Conservation (phyloP, 2,888 invertebrate species). For the Andrena camellia region DNA sequence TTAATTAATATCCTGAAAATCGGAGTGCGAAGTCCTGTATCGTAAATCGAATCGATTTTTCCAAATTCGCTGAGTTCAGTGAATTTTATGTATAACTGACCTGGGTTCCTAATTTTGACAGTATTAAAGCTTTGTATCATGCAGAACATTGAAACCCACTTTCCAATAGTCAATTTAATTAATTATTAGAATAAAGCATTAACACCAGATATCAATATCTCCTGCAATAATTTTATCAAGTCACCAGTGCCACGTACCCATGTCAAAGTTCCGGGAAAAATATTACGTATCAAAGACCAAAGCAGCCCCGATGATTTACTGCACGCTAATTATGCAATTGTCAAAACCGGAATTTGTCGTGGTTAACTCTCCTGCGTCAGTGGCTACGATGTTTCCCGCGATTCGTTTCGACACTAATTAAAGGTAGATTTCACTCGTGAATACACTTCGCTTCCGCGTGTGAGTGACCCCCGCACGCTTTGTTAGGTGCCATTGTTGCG, state of each 20-base stretch:
- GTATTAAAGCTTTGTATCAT: too few species aligned
- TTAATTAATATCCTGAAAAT: too few species aligned
- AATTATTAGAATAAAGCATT: too few species aligned
- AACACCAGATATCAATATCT: too few species aligned
- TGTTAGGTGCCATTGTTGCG: conserved; percentile 74
- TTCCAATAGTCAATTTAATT: too few species aligned
- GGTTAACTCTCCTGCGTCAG: conserved; percentile 29
- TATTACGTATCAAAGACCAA: conserved; percentile 46
- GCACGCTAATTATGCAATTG: conserved; percentile 43
- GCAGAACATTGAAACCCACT: too few species aligned
- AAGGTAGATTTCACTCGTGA: conserved; percentile 80
- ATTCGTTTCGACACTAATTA: conserved; percentile 83
- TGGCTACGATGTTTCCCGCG: conserved; percentile 66
- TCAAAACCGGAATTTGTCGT: conserved; percentile 19
- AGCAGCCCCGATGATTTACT: conserved; percentile 35
- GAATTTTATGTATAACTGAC: too few species aligned
- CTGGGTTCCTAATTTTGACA: too few species aligned
- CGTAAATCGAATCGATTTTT: too few species aligned
- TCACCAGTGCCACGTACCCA: not conserved
- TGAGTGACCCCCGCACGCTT: conserved; percentile 33
- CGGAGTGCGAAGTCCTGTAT: too few species aligned
- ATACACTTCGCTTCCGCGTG: conserved; percentile 53
- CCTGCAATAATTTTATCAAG: too few species aligned
- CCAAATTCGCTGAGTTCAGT: too few species aligned
- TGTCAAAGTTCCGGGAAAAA: conserved; percentile 19